These are phyloP conservation scores for Sterna hirundo DNA, from an alignment of 2,113 vertebrate genomes.

Conservation along the genomic window DNA sequence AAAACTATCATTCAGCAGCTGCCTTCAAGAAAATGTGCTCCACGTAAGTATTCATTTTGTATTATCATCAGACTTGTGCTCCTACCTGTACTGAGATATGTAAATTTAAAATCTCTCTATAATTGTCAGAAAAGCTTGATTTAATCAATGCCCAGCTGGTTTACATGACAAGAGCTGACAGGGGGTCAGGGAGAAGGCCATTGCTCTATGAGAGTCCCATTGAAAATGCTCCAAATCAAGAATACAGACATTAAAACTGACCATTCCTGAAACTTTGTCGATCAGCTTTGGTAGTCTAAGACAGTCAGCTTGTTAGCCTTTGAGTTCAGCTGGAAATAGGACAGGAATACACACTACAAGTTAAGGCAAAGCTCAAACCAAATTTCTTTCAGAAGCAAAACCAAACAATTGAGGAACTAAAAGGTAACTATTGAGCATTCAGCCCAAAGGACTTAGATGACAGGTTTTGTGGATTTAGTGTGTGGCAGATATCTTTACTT, in stretches of 20 bases:
- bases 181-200: neutral
- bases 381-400: neutral
- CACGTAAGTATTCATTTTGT: neutral
- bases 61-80: neutral
- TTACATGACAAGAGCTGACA: neutral
- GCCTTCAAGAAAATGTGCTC: neutral
- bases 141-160: neutral
- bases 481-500: neutral
- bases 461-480: neutral
- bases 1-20: neutral
- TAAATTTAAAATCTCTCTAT: neutral
- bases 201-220: neutral
- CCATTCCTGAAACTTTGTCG: neutral
- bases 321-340: neutral
- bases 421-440: neutral
- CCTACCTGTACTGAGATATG: neutral
- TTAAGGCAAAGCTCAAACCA: neutral
- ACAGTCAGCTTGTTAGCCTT: neutral
- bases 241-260: neutral
- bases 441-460: neutral
- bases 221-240: neutral
- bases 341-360: neutral
- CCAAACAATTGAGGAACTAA: neutral
- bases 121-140: neutral
- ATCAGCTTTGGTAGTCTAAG: neutral